Evolutionary conservation across 2,888 invertebrate genomes (phyloP).

Genomic region (Plutella xylostella): DNA sequence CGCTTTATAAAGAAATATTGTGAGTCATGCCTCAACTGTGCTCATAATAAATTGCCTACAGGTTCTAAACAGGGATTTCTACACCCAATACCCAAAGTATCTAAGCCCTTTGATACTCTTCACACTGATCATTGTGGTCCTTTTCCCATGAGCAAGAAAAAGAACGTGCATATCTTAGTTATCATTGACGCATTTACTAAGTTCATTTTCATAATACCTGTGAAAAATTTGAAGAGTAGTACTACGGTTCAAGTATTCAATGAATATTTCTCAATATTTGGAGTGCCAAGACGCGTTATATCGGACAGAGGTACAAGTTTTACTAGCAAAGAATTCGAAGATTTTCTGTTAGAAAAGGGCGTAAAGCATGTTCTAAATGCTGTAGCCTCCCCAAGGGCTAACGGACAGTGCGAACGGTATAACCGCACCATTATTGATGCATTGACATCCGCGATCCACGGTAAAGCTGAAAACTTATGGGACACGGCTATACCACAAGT

Average conservation of each 20-base stretch:
- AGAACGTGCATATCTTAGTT: not conserved
- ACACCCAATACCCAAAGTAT: not conserved
- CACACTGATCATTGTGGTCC: constrained; percentile 3
- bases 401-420: not conserved
- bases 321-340: not conserved
- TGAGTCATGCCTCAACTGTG: not conserved
- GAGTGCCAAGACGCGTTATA: not conserved
- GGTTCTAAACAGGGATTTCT: not conserved
- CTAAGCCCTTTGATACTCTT: not conserved
- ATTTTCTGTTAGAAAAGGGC: not conserved
- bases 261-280: not conserved
- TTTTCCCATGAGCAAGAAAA: not conserved
- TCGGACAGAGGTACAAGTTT: constrained; percentile 1
- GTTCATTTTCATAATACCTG: not conserved
- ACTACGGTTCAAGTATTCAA: not conserved
- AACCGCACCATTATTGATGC: not conserved
- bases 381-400: not conserved
- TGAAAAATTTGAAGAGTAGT: not conserved
- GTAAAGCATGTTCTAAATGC: not conserved
- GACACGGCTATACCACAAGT: no score
- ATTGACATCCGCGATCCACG: not conserved
- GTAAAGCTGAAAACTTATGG: no score
- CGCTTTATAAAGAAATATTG: not conserved
- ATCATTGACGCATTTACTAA: constrained; percentile 1
- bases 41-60: not conserved